These are phyloP conservation scores for Oegoconia quadripuncta DNA, from an alignment of 2,888 invertebrate genomes.

Conservation along the genomic window DNA sequence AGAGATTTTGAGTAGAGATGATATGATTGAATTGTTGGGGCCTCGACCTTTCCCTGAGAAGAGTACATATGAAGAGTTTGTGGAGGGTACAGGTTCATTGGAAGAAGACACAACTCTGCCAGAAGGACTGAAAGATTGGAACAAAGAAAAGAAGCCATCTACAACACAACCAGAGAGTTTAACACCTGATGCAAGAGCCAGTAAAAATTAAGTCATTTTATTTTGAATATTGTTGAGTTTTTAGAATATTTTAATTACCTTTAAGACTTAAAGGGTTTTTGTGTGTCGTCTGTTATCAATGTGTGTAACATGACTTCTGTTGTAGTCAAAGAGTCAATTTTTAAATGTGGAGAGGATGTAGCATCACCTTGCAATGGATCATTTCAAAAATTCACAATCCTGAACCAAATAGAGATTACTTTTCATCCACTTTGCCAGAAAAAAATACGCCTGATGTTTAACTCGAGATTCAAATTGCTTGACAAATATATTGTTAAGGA, in stretches of 20 bases:
- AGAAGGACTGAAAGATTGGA: slow-evolving; percentile 97
- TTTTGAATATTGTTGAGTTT: slow-evolving; percentile 45
- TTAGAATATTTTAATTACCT: slow-evolving; percentile 57
- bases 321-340: slow-evolving; percentile 27
- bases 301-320: slow-evolving; percentile 23
- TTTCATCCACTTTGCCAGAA: slow-evolving; percentile 13
- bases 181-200: slow-evolving; percentile 37
- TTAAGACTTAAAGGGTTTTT: slow-evolving; percentile 61
- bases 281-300: slow-evolving; percentile 32
- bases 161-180: slow-evolving; percentile 42
- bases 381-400: background rate
- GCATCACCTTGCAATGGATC: background rate
- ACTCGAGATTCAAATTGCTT: background rate
- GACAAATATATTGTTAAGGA: too few species aligned
- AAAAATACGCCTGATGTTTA: background rate
- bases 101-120: slow-evolving; percentile 98
- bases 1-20: slow-evolving; percentile 96
- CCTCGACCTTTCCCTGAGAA: slow-evolving; percentile 98
- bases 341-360: background rate
- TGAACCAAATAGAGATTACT: slow-evolving; percentile 14
- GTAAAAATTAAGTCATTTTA: slow-evolving; percentile 53
- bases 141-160: slow-evolving; percentile 80
- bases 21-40: slow-evolving; percentile 98
- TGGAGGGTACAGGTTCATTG: slow-evolving; percentile 97
- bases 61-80: slow-evolving; percentile 99